Evolutionary conservation across 2,888 invertebrate genomes (phyloP), one percentile per base, ranked within the genome.

Genomic region (Pyrrhosoma nymphula): DNA sequence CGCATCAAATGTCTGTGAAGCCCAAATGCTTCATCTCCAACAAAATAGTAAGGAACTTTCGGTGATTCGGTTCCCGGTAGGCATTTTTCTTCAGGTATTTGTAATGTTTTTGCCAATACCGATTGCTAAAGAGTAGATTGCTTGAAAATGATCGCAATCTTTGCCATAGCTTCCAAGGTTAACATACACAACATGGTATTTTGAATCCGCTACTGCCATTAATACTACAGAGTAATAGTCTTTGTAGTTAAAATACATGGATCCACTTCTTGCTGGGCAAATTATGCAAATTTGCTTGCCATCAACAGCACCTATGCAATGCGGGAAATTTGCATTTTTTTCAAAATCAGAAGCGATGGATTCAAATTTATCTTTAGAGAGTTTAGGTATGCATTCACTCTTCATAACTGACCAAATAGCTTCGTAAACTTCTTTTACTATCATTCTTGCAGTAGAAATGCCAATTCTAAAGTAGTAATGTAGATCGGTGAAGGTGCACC

Each of bases 341-440:
- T 96, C 95, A 95, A 96, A 96, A 56, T 95, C 95, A 30, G 95
- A 89, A 63, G 96, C 96, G 95, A 96, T 95, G 26, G 47, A 6
- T 23, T 26, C 35, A 30, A 30, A 26, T 18, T 26, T 90, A 23
- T 90, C 90, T 55, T 39, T 26, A 8, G 55, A 26, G 18, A 55
- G 55, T 90, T 90, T 14, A 4, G 90, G 90, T 6, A 90, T 90
- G 26, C 55, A 47, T 55, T 55, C 23, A 35, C 26, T 26, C 47
- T 96, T 96, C 95, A 96, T 96, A 75, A 95, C 95, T 96, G 96
- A 96, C 96, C 96, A 96, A 95, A 97, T 96, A 95, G 95, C 96
- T 90, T 89, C 89, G 95, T 96, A 96, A 82, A 96, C 96, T 96
- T 96, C 96, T 55, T 95, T 95, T n/a, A 96, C 96, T 88, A 96